phyloP scores from a whole-genome alignment of 2,113 vertebrate genomes.

The Puffinus mauretanicus region DNA sequence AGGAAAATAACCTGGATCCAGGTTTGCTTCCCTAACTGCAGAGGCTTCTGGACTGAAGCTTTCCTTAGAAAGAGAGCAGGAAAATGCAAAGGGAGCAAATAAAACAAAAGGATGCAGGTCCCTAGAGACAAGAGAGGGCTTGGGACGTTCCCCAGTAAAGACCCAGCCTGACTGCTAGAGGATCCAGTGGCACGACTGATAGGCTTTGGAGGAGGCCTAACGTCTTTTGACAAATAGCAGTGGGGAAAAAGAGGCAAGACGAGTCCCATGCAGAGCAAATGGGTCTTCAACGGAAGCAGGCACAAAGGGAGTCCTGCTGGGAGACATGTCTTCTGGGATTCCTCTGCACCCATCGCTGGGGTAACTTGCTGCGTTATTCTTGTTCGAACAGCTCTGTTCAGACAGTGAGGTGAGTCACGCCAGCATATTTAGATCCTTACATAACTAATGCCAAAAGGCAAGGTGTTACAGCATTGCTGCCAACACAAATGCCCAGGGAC shows the following conservation, averaged over 20 bases:
- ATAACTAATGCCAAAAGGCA: slow-evolving; percentile 57
- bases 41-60: not conserved
- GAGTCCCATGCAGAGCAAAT: not conserved
- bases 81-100: not conserved
- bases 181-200: rapidly evolving
- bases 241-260: not conserved
- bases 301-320: too few relatives aligned
- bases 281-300: not conserved
- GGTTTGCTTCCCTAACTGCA: not conserved
- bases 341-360: not conserved
- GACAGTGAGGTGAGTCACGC: slow-evolving; percentile 32
- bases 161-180: not conserved
- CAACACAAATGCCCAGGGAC: slow-evolving; percentile 54
- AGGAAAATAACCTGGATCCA: not conserved
- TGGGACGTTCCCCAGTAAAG: not conserved
- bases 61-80: not conserved
- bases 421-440: slow-evolving; percentile 49
- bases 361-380: not conserved
- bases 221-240: not conserved
- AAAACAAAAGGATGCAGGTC: not conserved
- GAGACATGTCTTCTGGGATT: not conserved
- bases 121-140: not conserved
- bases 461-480: slow-evolving; percentile 52
- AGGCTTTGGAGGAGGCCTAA: not conserved
- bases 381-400: slow-evolving; percentile 51